A percentile compares a stretch with the other conserved stretches of the same genome.
Evolutionary conservation across 2,888 invertebrate genomes (phyloP).

Genomic region (Stictocephala bisonia): DNA sequence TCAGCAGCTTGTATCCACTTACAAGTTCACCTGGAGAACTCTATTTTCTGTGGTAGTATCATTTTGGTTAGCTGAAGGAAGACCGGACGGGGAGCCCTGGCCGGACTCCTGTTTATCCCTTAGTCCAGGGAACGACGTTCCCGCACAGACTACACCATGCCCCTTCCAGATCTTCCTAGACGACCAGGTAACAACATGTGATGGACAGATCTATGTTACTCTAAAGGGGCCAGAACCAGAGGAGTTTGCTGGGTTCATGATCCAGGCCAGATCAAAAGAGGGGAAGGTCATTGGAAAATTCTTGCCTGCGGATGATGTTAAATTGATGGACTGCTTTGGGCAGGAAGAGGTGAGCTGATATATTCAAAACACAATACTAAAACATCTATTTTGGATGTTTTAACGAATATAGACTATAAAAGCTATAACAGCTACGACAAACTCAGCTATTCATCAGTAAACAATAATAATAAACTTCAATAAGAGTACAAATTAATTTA

Average conservation of each 20-base stretch:
- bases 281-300: neutral
- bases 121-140: slow-evolving; percentile 12
- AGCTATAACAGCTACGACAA: too few relatives aligned
- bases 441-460: too few relatives aligned
- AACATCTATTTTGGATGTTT: too few relatives aligned
- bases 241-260: slow-evolving; percentile 30
- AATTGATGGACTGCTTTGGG: slow-evolving; percentile 5
- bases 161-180: neutral
- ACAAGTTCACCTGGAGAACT: too few relatives aligned
- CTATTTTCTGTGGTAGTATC: too few relatives aligned
- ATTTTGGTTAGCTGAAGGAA: too few relatives aligned
- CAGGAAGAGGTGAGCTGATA: neutral
- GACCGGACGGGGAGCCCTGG: slow-evolving; percentile 12
- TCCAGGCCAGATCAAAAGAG: slow-evolving; percentile 1
- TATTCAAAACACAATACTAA: too few relatives aligned
- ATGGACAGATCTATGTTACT: slow-evolving; percentile 10
- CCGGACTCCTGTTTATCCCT: slow-evolving; percentile 16
- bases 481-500: too few relatives aligned
- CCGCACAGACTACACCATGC: neutral
- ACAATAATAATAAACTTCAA: too few relatives aligned
- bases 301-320: slow-evolving; percentile 15
- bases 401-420: too few relatives aligned
- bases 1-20: too few relatives aligned
- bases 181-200: slow-evolving; percentile 1
- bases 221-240: neutral